Percentiles rank a stretch among this genome's conserved stretches.
These are phyloP conservation scores for Papilio machaon DNA, from an alignment of 1,140 invertebrate species.

Conservation along the genomic window DNA sequence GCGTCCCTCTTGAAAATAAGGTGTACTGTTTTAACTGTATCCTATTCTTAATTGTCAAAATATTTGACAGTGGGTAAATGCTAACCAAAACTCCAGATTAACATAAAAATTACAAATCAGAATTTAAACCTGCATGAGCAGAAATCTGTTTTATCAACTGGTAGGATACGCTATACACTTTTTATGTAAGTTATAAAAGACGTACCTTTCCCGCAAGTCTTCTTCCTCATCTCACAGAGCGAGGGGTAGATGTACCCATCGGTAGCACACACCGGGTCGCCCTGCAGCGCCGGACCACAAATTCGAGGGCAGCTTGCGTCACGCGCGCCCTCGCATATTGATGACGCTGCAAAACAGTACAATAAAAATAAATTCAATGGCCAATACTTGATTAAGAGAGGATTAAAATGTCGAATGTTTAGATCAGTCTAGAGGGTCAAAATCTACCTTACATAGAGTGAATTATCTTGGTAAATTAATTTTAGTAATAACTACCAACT, in stretches of 20 bases:
- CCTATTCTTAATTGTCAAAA: too few relatives aligned
- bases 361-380: conserved; percentile 8
- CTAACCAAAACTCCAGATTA: too few relatives aligned
- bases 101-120: too few relatives aligned
- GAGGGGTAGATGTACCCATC: conserved; percentile 94
- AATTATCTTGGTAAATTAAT: not conserved
- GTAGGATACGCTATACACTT: too few relatives aligned
- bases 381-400: not conserved
- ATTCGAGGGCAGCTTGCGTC: conserved; percentile 89
- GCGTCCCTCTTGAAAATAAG: too few relatives aligned
- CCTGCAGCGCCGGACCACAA: conserved; percentile 86
- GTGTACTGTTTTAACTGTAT: too few relatives aligned
- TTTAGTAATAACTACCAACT: too few relatives aligned
- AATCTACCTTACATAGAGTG: not conserved
- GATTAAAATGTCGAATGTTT: not conserved
- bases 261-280: conserved; percentile 93
- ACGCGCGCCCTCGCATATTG: conserved; percentile 78
- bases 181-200: not conserved
- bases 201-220: conserved; percentile 94
- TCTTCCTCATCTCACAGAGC: conserved; percentile 95
- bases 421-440: not conserved
- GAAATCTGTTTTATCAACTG: too few relatives aligned
- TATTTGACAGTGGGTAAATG: too few relatives aligned
- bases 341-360: conserved; percentile 51
- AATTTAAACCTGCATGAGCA: too few relatives aligned